These are phyloP conservation scores for Rachycentron canadum DNA, from an alignment of 2,797 vertebrate genomes.

Conservation along the genomic window DNA sequence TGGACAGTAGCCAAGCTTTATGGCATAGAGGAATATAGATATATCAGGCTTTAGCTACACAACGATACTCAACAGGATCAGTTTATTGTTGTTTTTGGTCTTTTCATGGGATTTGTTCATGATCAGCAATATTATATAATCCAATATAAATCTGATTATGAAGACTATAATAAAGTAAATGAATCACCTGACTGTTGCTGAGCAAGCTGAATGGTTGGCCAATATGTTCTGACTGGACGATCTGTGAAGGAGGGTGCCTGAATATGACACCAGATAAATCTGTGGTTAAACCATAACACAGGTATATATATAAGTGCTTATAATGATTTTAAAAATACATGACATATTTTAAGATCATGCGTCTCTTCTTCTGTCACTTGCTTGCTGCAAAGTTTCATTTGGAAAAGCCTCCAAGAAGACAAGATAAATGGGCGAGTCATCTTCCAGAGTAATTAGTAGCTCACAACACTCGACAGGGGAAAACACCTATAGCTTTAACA, in stretches of 20 bases:
- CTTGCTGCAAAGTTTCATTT: slow-evolving; percentile 1
- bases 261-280: slow-evolving; percentile 29
- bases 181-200: slow-evolving; percentile 79
- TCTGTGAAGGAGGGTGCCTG: slow-evolving; percentile 71
- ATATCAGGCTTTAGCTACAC: not conserved
- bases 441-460: slow-evolving; percentile 20
- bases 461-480: slow-evolving; percentile 5
- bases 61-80: not conserved
- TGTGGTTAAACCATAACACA: slow-evolving; percentile 2
- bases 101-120: not conserved
- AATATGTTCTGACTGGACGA: slow-evolving; percentile 64
- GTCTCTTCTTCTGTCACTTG: slow-evolving; percentile 15
- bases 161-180: not conserved
- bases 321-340: slow-evolving; percentile 12
- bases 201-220: slow-evolving; percentile 56
- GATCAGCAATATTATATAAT: not conserved
- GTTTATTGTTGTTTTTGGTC: not conserved
- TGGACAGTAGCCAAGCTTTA: too few species aligned
- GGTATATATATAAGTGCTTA: not conserved
- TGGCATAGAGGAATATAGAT: too few species aligned
- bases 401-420: slow-evolving; percentile 23
- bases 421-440: slow-evolving; percentile 35
- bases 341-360: slow-evolving; percentile 18
- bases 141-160: too few species aligned
- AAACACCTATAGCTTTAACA: slow-evolving; percentile 23